A percentile compares a stretch with the other conserved stretches of the same genome.
Conservation (phyloP, 2,113 vertebrate species). For the Atherinomorus stipes region DNA sequence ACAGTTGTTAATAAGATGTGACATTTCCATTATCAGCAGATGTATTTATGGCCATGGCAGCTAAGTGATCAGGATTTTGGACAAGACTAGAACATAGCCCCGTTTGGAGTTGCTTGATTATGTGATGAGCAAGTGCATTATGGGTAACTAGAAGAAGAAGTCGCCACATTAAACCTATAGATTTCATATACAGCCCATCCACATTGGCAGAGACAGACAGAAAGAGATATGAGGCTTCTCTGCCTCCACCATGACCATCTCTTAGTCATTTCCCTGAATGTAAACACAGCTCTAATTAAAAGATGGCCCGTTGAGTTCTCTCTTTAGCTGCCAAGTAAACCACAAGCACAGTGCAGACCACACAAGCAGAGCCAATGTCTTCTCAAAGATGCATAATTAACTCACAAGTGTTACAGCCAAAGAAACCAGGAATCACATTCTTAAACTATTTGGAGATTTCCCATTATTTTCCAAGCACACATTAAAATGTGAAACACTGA, state of each 20-base stretch:
- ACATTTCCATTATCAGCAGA: slow-evolving; percentile 71
- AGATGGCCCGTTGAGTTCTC: slow-evolving; percentile 70
- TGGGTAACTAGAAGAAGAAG: slow-evolving; percentile 57
- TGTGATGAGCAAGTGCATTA: slow-evolving; percentile 48
- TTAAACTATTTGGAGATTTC: slow-evolving; percentile 49
- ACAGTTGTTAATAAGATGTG: slow-evolving; percentile 66
- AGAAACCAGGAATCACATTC: slow-evolving; percentile 19
- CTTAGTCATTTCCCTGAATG: slow-evolving; percentile 66
- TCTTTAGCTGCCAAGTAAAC: slow-evolving; percentile 74
- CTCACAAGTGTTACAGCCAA: slow-evolving; percentile 49
- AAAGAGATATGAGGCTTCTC: slow-evolving; percentile 49
- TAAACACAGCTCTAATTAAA: slow-evolving; percentile 77
- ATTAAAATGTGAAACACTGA: slow-evolving; percentile 5
- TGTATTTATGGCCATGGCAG: slow-evolving; percentile 65
- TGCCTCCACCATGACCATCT: slow-evolving; percentile 32
- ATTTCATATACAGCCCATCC: slow-evolving; percentile 39
- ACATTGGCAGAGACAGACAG: slow-evolving; percentile 14
- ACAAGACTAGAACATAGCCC: slow-evolving; percentile 50
- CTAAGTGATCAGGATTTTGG: slow-evolving; percentile 68
- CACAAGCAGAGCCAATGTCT: slow-evolving; percentile 66
- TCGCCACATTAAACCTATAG: slow-evolving; percentile 66
- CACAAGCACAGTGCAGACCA: slow-evolving; percentile 70
- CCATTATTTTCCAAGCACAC: slow-evolving; percentile 6
- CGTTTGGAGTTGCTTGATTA: slow-evolving; percentile 68
- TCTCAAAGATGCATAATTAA: slow-evolving; percentile 62